Conservation (phyloP, 2,113 vertebrate species). For the Emberiza fucata region DNA sequence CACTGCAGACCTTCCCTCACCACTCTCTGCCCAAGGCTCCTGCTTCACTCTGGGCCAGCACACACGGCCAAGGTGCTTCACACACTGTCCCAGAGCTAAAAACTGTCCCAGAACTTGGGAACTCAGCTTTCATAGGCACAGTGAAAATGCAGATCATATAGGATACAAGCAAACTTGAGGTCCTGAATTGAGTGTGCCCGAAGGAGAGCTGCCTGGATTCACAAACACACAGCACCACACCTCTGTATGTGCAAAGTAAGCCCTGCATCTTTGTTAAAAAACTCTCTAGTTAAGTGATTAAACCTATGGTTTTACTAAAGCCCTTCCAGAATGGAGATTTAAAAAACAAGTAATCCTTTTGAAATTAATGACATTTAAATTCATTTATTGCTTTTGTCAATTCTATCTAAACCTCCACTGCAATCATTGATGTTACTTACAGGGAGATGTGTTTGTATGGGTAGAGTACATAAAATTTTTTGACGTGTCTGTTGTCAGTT, state of each 20-base stretch:
- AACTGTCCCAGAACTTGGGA: rapidly evolving
- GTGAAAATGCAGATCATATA: background rate
- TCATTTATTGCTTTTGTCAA: background rate
- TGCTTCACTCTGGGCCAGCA: background rate
- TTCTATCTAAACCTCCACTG: background rate
- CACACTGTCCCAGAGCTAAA: background rate
- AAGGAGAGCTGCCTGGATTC: background rate
- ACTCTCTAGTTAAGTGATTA: background rate
- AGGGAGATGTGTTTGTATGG: background rate
- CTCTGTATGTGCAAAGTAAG: background rate
- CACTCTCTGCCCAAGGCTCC: background rate
- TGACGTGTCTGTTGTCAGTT: background rate
- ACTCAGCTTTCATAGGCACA: background rate
- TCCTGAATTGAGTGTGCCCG: background rate
- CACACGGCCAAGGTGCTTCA: background rate
- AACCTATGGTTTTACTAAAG: background rate
- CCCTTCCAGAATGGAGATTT: background rate
- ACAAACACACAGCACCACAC: background rate
- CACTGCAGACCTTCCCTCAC: background rate
- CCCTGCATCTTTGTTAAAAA: background rate
- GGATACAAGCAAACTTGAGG: background rate
- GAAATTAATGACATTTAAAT: background rate
- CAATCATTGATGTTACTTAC: background rate
- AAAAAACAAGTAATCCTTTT: background rate
- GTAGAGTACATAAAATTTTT: background rate